Conservation (phyloP, 1,140 invertebrate genomes). For the Camponotus vicinus region DNA sequence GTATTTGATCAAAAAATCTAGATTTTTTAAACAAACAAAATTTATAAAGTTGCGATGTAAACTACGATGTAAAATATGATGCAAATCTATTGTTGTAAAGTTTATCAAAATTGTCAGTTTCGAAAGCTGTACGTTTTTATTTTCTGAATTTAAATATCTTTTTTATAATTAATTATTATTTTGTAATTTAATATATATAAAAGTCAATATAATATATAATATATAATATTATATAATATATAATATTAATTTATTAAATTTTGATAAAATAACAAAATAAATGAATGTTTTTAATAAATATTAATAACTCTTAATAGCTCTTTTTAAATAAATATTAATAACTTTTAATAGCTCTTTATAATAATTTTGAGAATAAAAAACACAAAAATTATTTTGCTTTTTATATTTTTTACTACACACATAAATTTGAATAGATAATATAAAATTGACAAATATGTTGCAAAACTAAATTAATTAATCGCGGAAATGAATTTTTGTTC, state of each 20-base stretch:
- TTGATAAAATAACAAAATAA: too few species aligned
- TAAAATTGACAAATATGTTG: not conserved
- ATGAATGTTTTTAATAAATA: not conserved
- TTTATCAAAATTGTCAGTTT: not conserved
- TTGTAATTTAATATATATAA: not conserved
- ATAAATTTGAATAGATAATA: not conserved
- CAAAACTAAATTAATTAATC: not conserved
- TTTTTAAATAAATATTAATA: constrained; percentile 22
- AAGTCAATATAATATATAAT: constrained; percentile 1
- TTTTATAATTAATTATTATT: not conserved
- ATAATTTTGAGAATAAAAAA: not conserved
- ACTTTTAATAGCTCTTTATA: not conserved
- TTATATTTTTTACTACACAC: not conserved
- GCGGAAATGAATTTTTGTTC: not conserved
- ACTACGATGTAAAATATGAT: not conserved
- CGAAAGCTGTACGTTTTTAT: not conserved
- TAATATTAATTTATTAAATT: not conserved
- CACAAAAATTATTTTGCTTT: not conserved
- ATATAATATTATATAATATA: constrained; percentile 12
- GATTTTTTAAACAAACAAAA: too few species aligned
- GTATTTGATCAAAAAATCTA: too few species aligned
- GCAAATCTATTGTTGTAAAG: not conserved
- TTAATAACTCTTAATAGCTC: not conserved
- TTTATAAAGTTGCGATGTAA: too few species aligned
- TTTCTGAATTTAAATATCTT: not conserved